Evolutionary conservation across 1,140 invertebrate genomes (phyloP), one percentile per base, ranked within the genome.

Genomic region (Zophobas morio): DNA sequence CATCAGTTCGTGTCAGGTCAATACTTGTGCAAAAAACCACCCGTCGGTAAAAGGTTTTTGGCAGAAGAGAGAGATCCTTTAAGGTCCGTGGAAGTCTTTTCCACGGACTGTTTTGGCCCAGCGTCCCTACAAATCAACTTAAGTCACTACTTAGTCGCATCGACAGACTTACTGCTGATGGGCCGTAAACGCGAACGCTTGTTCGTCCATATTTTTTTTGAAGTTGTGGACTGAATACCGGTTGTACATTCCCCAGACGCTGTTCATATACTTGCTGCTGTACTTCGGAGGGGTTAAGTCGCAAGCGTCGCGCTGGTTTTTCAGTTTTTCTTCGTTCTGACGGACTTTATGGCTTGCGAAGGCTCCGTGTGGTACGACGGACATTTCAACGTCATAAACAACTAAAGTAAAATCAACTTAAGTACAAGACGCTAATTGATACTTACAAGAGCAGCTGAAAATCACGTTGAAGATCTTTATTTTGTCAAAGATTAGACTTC

Each of bases 211-310:
- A 81, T 93, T 91, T 83, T 94, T 94, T 87, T 95, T 95, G 78
- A 96, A 92, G 85, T 95, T 95, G 82, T 95, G 94, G 1, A 94
- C 93, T 0, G 94, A 95, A 83, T 95, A 95, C 53, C 93, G 91
- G 84, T 96, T 96, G 88, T 96, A 96, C 66, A 93, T 86, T 5
- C 95, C 95, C 95, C 95, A 96, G 85, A 96, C 95, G 84, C 93
- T 95, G 85, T 96, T 96, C 95, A 96, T 96, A 80, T 95, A 83
- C 84, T 96, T 96, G 84, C 92, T 93, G 86, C 93, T 96, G 85
- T 96, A 96, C 81, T 95, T 93, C 42, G 91, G 84, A 0, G 93
- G 93, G 1, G 89, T 88, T 47, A 88, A 84, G 42, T 72, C 70
- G 40, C 71, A 71, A 46, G 49, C 51, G 47, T 60, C 78, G 86